Conservation (phyloP, 1,140 invertebrate genomes). For the Gyrodactylus bullatarudis region DNA sequence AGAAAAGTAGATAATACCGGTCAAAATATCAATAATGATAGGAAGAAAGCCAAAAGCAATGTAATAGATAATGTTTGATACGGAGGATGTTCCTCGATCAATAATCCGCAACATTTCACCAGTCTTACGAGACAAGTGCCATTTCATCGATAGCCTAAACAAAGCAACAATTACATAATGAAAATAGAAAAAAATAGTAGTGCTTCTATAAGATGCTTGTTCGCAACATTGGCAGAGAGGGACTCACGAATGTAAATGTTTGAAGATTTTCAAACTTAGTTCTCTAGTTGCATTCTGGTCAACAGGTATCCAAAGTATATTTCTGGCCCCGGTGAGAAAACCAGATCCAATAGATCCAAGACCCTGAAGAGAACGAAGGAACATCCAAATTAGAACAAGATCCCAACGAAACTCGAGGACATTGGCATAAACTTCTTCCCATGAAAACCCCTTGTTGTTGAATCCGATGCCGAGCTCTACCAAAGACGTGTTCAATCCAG, state of each 20-base stretch:
- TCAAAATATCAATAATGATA: slow-evolving; percentile 54
- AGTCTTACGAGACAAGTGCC: slow-evolving; percentile 66
- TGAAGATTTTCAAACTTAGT: slow-evolving; percentile 45
- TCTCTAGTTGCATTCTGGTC: slow-evolving; percentile 72
- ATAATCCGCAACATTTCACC: slow-evolving; percentile 54
- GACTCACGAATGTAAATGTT: slow-evolving; percentile 48
- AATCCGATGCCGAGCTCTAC: slow-evolving; percentile 2
- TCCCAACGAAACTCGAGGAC: slow-evolving; percentile 40
- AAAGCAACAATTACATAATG: slow-evolving; percentile 8
- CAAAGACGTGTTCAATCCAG: neutral
- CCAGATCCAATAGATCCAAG: slow-evolving; percentile 31
- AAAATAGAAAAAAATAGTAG: no score
- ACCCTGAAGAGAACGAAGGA: slow-evolving; percentile 61
- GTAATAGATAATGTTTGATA: slow-evolving; percentile 15
- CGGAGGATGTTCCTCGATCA: slow-evolving; percentile 8
- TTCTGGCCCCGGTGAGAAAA: slow-evolving; percentile 51
- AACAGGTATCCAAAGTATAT: slow-evolving; percentile 65
- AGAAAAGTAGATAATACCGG: slow-evolving; percentile 63
- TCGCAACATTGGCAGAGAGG: no score
- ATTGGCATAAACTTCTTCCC: no score
- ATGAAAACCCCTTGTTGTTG: neutral
- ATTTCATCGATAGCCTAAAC: slow-evolving; percentile 24
- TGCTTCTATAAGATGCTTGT: no score
- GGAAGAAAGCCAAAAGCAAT: slow-evolving; percentile 37
- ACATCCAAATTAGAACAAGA: slow-evolving; percentile 45